A percentile compares a stretch with the other conserved stretches of the same genome.
Evolutionary conservation across 2,888 invertebrate genomes (phyloP).

Genomic region (Acrobasis repandana): DNA sequence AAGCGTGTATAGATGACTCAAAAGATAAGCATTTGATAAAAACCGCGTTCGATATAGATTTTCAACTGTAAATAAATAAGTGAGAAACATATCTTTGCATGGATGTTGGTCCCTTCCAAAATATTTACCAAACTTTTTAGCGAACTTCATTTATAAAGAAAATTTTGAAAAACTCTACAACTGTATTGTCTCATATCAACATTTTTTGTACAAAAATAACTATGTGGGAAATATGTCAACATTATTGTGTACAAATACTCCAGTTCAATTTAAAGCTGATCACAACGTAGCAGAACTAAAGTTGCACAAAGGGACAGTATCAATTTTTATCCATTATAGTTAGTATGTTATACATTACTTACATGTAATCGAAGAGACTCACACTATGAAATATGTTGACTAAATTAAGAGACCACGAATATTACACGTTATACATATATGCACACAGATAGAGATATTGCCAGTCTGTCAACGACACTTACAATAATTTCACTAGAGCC

Average conservation of each 20-base stretch:
- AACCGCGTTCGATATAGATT: constrained; percentile 44
- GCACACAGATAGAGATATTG: constrained; percentile 80
- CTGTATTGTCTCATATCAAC: constrained; percentile 79
- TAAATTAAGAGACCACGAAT: constrained; percentile 81
- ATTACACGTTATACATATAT: constrained; percentile 80
- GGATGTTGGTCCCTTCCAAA: constrained; percentile 80
- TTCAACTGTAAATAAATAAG: constrained; percentile 48
- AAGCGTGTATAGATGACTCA: constrained; percentile 51
- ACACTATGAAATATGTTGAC: constrained; percentile 82
- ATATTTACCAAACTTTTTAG: constrained; percentile 64
- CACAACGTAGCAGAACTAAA: constrained; percentile 80
- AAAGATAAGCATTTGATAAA: constrained; percentile 52
- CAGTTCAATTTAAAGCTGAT: constrained; percentile 80
- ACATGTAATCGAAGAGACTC: constrained; percentile 78
- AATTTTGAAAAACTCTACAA: constrained; percentile 66
- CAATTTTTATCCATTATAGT: constrained; percentile 63
- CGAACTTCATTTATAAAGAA: constrained; percentile 54
- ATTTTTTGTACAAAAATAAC: constrained; percentile 79
- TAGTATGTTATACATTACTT: constrained; percentile 76
- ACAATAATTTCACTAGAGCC: constrained; percentile 80
- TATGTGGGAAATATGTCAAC: constrained; percentile 71
- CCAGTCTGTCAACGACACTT: constrained; percentile 81
- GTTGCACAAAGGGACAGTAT: constrained; percentile 78
- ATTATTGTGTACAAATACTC: constrained; percentile 75
- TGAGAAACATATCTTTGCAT: constrained; percentile 51